Percentiles rank a stretch among this genome's conserved stretches.
These are phyloP conservation scores for Grantiella picta DNA, from an alignment of 2,113 vertebrate genomes.

Conservation along the genomic window DNA sequence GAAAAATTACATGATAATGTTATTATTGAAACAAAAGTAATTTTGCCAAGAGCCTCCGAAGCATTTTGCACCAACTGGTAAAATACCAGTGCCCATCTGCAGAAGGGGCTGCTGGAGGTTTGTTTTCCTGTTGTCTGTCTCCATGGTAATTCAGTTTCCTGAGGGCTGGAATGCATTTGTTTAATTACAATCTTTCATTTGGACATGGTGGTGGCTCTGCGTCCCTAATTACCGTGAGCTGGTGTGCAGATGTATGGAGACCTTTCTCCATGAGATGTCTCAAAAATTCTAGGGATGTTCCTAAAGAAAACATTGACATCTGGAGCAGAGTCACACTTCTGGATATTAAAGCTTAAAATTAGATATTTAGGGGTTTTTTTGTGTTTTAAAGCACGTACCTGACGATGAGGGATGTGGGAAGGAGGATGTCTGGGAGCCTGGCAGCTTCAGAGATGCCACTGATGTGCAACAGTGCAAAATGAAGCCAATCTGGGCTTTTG, in stretches of 20 bases:
- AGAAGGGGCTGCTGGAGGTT: neutral
- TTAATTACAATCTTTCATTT: neutral
- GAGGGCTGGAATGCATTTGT: neutral
- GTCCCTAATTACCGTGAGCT: neutral
- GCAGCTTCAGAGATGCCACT: neutral
- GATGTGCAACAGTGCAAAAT: neutral
- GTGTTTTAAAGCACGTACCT: rapidly evolving
- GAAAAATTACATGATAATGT: rapidly evolving
- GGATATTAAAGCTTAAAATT: neutral
- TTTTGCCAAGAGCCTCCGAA: neutral
- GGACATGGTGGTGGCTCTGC: neutral
- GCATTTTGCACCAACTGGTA: neutral
- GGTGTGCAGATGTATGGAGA: neutral
- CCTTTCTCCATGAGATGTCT: neutral
- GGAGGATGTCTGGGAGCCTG: neutral
- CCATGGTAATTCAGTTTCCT: neutral
- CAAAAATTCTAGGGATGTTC: neutral
- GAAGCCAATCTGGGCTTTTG: neutral
- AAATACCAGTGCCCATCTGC: neutral
- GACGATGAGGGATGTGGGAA: neutral
- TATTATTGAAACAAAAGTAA: neutral
- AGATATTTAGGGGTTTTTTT: neutral
- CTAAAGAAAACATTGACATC: neutral
- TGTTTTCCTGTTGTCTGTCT: neutral
- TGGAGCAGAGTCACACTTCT: neutral